Base-by-base conservation (phyloP, 2,113 vertebrate genomes). In the Lycaon pictus region DNA sequence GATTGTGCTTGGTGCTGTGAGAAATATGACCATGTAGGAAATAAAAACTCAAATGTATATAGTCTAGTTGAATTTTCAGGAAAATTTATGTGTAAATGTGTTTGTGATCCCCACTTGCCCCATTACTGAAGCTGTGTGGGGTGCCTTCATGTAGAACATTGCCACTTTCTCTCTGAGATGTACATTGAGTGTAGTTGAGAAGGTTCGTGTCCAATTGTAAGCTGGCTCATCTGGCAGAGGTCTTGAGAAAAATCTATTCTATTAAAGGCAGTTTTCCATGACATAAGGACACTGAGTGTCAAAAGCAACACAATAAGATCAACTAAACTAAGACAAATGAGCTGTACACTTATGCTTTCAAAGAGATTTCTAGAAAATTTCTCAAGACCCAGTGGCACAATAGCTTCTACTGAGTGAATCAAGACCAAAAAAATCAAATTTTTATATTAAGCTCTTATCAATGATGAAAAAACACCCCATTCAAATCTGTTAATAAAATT, bases 371-470 rank as follows among this genome's bases (percentile, higher is more conserved):
- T 23, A 67, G 56, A 90, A 67, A 7, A 72, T 0, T 48, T 77
- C 76, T 48, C 16, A 93, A 55, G 17, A 72, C 53, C 8, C 56
- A 67, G 19, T 32, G n/a, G 20, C 6, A 65, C 25, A 80, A 16
- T 0, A 35, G 51, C 20, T 19, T 5, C 65, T 82, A 53, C 1
- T 51, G 20, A 81, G 7, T 53, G 37, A 91, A 51, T 71, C 20
- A 74, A 81, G 27, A 74, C 22, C 48, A 51, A 79, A 69, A 69
- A 35, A 74, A n/a, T 29, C 3, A 72, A 48, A 55, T 27, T 72
- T 97, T 84, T 43, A 74, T 20, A 69, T 80, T 93, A 90, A 96
- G 9, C 81, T 81, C 25, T 56, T 48, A 69, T 2, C 81, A 94
- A 55, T 53, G 13, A 60, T 72, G 13, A 3, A 72, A 81, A 71